Evolutionary conservation across 1,140 invertebrate genomes (phyloP).

Genomic region (Helicoverpa zea): DNA sequence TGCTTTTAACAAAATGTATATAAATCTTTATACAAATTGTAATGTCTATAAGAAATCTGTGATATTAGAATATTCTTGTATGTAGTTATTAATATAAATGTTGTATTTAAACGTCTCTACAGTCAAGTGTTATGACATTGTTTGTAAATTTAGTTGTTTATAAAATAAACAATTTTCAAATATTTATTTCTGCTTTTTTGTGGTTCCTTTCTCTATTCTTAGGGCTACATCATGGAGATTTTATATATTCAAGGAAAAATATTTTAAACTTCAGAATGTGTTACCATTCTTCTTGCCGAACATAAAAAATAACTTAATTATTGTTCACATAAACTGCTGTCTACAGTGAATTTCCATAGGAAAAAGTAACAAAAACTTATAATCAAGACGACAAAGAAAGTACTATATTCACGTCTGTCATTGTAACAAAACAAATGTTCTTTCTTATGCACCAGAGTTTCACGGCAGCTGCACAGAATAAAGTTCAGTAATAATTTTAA

Average conservation of each 20-base stretch:
- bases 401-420: conserved; percentile 8
- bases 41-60: conserved; percentile 64
- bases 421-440: conserved; percentile 8
- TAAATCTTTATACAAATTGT: conserved; percentile 28
- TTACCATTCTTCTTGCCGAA: too few relatives aligned
- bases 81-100: conserved; percentile 66
- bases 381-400: conserved; percentile 20
- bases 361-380: background rate
- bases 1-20: conserved; percentile 48
- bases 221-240: too few relatives aligned
- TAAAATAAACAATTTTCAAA: conserved; percentile 80
- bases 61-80: conserved; percentile 75
- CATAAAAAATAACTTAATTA: too few relatives aligned
- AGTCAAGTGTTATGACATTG: conserved; percentile 77
- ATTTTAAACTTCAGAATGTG: too few relatives aligned
- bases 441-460: conserved; percentile 25
- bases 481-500: conserved; percentile 23
- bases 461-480: conserved; percentile 18
- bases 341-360: background rate
- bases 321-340: too few relatives aligned
- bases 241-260: too few relatives aligned
- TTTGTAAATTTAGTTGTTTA: conserved; percentile 80
- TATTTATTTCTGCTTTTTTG: conserved; percentile 48
- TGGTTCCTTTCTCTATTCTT: too few relatives aligned
- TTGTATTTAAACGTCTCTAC: conserved; percentile 71